Evolutionary conservation across 2,888 invertebrate species (phyloP), one percentile per base, ranked within the genome.

Genomic region (Zele albiditarsus): DNA sequence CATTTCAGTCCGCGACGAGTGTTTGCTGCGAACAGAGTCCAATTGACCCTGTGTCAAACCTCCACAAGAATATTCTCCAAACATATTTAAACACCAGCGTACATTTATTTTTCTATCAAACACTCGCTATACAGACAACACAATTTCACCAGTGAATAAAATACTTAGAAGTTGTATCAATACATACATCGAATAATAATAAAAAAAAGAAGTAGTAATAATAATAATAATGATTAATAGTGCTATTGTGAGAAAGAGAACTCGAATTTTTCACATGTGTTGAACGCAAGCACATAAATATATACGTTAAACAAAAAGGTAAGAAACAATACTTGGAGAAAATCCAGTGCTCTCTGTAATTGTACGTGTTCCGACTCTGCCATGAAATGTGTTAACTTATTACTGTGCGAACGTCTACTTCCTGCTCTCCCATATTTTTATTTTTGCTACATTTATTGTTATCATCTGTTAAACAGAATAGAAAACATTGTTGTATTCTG

Each of bases 1-100:
- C 28, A 46, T 67, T 67, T 67, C 67, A 67, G 67, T 67, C 6
- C 46, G n/a, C 46, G n/a, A 20, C 67, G 42, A 46, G 67, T 67
- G 67, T 67, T 67, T 46, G 67, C n/a, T 16, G 49, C 27, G 46
- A 28, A 6, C 67, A 27, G 67, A 67, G 63, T 63, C 33, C 23
- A 42, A 46, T 49, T 67, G 42, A 27, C 46, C 28, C 42, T 67
- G 28, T 16, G 27, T 23, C 27, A 20, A 46, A 20, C 14, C 12
- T 6, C n/a, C 2, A 25, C 67, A 65, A 65, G 3, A n/a, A 16
- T 53, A 3, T 6, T 53, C 2, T n/a, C 3, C 16, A 1, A 4
- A 46, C 5, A 46, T 46, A 16, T 46, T 53, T 8, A 20, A 20
- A 53, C 8, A 53, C 20, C 53, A 23, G 53, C 20, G 8, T 8